Percentiles rank a stretch among this genome's conserved stretches.
These are phyloP conservation scores for Fragum whitleyi DNA, from an alignment of 2,888 invertebrate species.

Conservation along the genomic window DNA sequence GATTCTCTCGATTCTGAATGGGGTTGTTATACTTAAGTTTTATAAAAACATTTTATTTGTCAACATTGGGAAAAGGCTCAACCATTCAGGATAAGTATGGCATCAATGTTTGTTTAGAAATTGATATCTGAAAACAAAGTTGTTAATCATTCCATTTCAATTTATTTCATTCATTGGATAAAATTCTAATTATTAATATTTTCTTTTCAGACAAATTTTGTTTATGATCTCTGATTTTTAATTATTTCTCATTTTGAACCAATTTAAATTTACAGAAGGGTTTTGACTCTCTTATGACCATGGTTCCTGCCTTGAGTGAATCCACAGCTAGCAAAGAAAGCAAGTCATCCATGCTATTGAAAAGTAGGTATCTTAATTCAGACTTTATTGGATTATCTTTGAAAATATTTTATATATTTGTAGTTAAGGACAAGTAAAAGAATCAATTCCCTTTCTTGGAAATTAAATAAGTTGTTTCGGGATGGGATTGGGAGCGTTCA, in stretches of 20 bases:
- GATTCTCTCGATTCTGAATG: too few relatives aligned
- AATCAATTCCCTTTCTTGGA: constrained; percentile 32
- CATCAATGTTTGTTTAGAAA: too few relatives aligned
- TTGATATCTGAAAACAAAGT: too few relatives aligned
- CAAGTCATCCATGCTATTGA: constrained; percentile 74
- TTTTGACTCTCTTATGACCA: constrained; percentile 72
- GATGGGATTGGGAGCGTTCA: background rate
- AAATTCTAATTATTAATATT: background rate
- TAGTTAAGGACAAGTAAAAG: constrained; percentile 49
- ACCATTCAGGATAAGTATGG: too few relatives aligned
- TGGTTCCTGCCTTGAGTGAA: constrained; percentile 71
- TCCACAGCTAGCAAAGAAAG: constrained; percentile 69
- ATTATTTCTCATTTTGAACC: constrained; percentile 17
- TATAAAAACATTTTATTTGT: too few relatives aligned
- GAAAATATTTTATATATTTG: constrained; percentile 20
- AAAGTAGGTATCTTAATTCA: constrained; percentile 73
- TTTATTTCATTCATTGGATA: too few relatives aligned
- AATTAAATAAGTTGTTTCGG: background rate
- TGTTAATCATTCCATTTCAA: too few relatives aligned
- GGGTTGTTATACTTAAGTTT: too few relatives aligned
- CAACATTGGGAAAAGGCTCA: too few relatives aligned
- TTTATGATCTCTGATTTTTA: background rate
- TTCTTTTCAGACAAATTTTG: background rate
- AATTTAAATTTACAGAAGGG: constrained; percentile 74
- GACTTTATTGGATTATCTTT: constrained; percentile 1